A percentile compares a stretch with the other conserved stretches of the same genome.
Conservation (phyloP, 2,797 vertebrate genomes). For the Malacoctenus gilli region DNA sequence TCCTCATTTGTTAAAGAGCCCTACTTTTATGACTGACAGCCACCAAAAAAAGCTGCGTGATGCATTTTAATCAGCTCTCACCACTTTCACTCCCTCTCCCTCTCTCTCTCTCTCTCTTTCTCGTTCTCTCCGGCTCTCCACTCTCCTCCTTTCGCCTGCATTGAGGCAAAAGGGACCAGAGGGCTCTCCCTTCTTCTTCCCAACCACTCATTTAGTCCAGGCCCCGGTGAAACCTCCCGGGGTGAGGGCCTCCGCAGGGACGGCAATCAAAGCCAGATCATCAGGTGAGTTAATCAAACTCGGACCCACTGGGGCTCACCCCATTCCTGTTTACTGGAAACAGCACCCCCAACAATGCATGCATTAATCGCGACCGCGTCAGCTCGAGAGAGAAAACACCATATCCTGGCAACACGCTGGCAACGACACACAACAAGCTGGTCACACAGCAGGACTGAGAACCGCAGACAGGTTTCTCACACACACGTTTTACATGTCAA, state of each 20-base stretch:
- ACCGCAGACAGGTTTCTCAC: slow-evolving; percentile 4
- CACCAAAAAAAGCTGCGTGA: slow-evolving; percentile 36
- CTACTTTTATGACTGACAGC: slow-evolving; percentile 52
- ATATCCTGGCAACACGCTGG: slow-evolving; percentile 70
- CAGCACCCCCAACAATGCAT: slow-evolving; percentile 31
- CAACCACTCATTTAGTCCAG: slow-evolving; percentile 47
- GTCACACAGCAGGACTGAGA: slow-evolving; percentile 14
- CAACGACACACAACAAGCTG: slow-evolving; percentile 44
- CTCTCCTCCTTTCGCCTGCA: slow-evolving; percentile 11
- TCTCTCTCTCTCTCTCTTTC: too few relatives aligned
- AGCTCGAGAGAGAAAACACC: slow-evolving; percentile 45
- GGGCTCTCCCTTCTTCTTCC: slow-evolving; percentile 12
- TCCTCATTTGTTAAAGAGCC: slow-evolving; percentile 50
- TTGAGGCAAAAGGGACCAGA: slow-evolving; percentile 18
- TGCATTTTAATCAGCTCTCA: slow-evolving; percentile 56
- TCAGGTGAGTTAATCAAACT: slow-evolving; percentile 70
- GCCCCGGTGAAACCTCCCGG: slow-evolving; percentile 31
- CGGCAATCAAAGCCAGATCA: slow-evolving; percentile 65
- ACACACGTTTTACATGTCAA: background rate
- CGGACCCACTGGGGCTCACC: slow-evolving; percentile 45
- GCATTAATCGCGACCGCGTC: slow-evolving; percentile 30
- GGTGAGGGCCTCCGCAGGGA: slow-evolving; percentile 31
- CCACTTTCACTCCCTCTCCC: slow-evolving; percentile 8
- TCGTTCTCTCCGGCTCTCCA: slow-evolving; percentile 2
- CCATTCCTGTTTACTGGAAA: slow-evolving; percentile 73